Evolutionary conservation across 2,113 vertebrate genomes (phyloP).

Genomic region (Scophthalmus maximus): DNA sequence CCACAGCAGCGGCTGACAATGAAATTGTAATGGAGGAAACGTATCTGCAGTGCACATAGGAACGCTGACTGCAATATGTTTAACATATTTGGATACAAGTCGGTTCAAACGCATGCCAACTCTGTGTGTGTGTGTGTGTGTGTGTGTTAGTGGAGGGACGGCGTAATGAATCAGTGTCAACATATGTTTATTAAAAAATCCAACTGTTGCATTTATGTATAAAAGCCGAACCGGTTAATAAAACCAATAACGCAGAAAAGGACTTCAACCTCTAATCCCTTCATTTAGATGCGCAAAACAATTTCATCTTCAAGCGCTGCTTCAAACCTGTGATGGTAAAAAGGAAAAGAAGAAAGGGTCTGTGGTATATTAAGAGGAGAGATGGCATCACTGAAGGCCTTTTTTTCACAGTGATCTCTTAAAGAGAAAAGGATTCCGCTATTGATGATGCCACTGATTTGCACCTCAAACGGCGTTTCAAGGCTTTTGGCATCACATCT

Average conservation of each 20-base stretch:
- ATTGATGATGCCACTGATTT: slow-evolving; percentile 30
- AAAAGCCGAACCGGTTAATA: neutral
- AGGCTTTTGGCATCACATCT: slow-evolving; percentile 34
- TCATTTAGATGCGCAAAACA: neutral
- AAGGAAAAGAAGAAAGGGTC: neutral
- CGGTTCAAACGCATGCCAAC: slow-evolving; percentile 10
- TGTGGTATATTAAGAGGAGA: too few species aligned
- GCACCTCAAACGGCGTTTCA: slow-evolving; percentile 38
- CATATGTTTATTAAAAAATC: slow-evolving; percentile 44
- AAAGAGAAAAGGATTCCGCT: neutral
- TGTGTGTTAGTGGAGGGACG: too few species aligned
- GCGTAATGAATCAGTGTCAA: neutral
- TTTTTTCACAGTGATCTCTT: too few species aligned
- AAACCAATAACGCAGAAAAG: slow-evolving; percentile 7
- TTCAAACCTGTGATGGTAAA: neutral
- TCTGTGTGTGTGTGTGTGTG: too few species aligned
- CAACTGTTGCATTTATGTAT: slow-evolving; percentile 37
- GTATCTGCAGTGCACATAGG: neutral
- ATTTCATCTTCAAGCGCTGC: too few species aligned
- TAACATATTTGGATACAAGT: slow-evolving; percentile 2
- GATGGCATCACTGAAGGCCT: too few species aligned
- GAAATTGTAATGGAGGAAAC: slow-evolving; percentile 14
- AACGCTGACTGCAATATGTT: slow-evolving; percentile 22
- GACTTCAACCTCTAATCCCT: neutral
- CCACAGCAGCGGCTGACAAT: slow-evolving; percentile 19